A percentile compares a stretch with the other conserved stretches of the same genome.
phyloP scores from a whole-genome alignment of 2,113 vertebrate species.

The Cephalophus harveyi region DNA sequence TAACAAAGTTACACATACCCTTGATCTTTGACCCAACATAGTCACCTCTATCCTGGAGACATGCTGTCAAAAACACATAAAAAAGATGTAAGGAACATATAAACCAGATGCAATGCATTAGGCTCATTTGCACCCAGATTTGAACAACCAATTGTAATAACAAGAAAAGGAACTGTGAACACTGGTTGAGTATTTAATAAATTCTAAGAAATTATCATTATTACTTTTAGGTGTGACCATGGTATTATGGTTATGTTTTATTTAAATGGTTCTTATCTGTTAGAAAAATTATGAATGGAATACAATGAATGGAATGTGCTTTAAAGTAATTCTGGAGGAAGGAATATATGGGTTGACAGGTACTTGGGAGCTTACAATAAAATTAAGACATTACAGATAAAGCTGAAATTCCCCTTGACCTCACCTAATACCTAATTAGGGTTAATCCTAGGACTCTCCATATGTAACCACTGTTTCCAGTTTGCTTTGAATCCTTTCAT shows the following conservation, averaged over 20 bases:
- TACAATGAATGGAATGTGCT: constrained; percentile 10
- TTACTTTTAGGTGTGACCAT: not conserved
- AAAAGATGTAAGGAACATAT: not conserved
- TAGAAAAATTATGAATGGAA: constrained; percentile 38
- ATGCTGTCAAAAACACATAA: not conserved
- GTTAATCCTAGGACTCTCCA: not conserved
- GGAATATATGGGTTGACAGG: not conserved
- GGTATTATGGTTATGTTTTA: not conserved
- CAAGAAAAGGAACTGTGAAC: not conserved
- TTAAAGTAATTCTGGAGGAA: constrained; percentile 49
- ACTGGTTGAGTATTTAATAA: not conserved
- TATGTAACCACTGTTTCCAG: not conserved
- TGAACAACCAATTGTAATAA: not conserved
- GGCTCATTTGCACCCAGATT: not conserved
- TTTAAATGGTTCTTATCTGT: constrained; percentile 15
- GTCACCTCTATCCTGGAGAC: not conserved
- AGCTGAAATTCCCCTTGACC: not conserved
- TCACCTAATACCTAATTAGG: not conserved
- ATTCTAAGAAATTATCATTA: not conserved
- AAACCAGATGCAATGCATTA: not conserved
- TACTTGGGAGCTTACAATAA: constrained; percentile 28
- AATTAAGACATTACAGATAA: constrained; percentile 19
- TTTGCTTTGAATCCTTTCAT: not conserved
- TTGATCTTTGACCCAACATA: not conserved
- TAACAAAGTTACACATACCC: not conserved